Percentiles rank a stretch among this genome's conserved stretches.
These are phyloP conservation scores for Penaeus chinensis DNA, from an alignment of 1,140 invertebrate species.

Conservation along the genomic window DNA sequence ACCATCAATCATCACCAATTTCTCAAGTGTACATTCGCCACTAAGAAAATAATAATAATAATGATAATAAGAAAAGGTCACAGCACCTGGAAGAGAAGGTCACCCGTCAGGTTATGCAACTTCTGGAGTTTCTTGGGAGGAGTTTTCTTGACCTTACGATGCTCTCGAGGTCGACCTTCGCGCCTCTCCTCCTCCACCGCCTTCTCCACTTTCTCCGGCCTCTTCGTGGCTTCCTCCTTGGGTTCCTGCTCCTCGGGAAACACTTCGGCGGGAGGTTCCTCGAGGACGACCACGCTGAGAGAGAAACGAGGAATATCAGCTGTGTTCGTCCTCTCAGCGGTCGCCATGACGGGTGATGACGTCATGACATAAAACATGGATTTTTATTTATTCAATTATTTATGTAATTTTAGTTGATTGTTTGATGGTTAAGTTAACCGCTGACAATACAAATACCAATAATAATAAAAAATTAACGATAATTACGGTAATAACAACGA, in stretches of 20 bases:
- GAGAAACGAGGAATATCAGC: too few relatives aligned
- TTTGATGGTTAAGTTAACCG: too few relatives aligned
- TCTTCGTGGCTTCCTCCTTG: constrained; percentile 17
- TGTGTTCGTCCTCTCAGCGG: too few relatives aligned
- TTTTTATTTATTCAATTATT: too few relatives aligned
- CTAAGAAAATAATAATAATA: not conserved
- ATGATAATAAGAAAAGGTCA: not conserved
- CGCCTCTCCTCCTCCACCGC: constrained; percentile 7
- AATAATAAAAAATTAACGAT: too few relatives aligned
- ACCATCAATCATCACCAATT: too few relatives aligned
- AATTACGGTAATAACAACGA: too few relatives aligned
- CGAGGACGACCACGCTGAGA: not conserved
- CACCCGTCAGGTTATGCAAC: constrained; percentile 50
- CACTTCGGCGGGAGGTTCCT: not conserved
- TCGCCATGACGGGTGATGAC: too few relatives aligned
- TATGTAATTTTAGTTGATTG: too few relatives aligned
- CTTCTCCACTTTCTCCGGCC: not conserved
- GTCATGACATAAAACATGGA: too few relatives aligned
- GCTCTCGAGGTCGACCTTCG: constrained; percentile 35
- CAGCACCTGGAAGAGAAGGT: constrained; percentile 49
- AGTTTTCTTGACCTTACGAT: constrained; percentile 45
- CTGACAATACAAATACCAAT: too few relatives aligned
- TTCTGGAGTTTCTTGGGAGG: constrained; percentile 53
- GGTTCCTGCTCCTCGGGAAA: not conserved
- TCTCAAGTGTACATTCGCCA: not conserved